These are phyloP conservation scores for Lacanobia oleracea DNA, from an alignment of 2,888 invertebrate species.

Conservation along the genomic window DNA sequence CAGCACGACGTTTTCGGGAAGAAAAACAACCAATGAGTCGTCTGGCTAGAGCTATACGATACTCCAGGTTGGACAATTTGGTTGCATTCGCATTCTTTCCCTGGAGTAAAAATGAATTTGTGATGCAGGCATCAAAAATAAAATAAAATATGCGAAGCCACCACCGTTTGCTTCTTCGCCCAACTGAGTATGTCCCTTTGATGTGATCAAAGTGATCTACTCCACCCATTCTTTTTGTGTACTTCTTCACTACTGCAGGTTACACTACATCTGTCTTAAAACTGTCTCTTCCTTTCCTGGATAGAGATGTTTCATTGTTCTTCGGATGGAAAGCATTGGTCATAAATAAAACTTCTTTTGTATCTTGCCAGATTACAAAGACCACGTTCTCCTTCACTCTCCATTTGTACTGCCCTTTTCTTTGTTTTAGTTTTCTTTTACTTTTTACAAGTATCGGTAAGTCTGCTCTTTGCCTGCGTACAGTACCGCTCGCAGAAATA, in stretches of 20 bases:
- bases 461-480: slow-evolving; percentile 50
- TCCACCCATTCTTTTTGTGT: slow-evolving; percentile 67
- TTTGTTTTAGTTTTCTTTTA: slow-evolving; percentile 45
- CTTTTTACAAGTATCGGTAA: slow-evolving; percentile 60
- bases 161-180: slow-evolving; percentile 61
- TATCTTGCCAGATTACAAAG: slow-evolving; percentile 66
- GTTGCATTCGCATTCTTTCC: slow-evolving; percentile 49
- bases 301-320: slow-evolving; percentile 46
- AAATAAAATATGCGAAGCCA: slow-evolving; percentile 65
- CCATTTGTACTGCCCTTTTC: slow-evolving; percentile 65
- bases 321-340: slow-evolving; percentile 67
- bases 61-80: slow-evolving; percentile 59
- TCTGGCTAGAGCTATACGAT: slow-evolving; percentile 58
- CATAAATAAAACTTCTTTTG: slow-evolving; percentile 63
- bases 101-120: slow-evolving; percentile 62
- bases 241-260: slow-evolving; percentile 49
- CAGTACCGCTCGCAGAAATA: slow-evolving; percentile 32
- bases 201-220: slow-evolving; percentile 61
- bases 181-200: slow-evolving; percentile 60
- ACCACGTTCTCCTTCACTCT: slow-evolving; percentile 62
- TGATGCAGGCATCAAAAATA: slow-evolving; percentile 58
- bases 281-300: background rate
- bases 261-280: no score
- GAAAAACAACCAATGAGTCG: slow-evolving; percentile 56
- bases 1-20: slow-evolving; percentile 55